These are phyloP conservation scores for Magallana ariakensis DNA, from an alignment of 1,140 invertebrate species.

Conservation along the genomic window DNA sequence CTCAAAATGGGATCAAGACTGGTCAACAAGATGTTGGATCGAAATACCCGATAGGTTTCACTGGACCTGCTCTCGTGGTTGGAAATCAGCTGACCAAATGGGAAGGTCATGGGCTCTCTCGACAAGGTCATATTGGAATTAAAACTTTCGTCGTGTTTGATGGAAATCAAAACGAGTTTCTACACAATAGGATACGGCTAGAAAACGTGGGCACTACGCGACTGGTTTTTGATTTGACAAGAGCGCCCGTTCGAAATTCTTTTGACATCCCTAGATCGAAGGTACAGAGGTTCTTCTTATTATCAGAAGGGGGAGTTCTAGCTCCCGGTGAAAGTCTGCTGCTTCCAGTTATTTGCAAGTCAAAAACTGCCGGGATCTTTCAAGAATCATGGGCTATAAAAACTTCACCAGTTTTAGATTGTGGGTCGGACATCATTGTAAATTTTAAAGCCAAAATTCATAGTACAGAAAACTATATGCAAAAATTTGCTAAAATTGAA, in stretches of 20 bases:
- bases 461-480: not conserved
- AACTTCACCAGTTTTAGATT: conserved; percentile 33
- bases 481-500: not conserved
- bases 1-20: not conserved
- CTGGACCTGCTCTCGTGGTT: conserved; percentile 41
- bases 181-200: conserved; percentile 14
- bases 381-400: conserved; percentile 25
- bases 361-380: conserved; percentile 13
- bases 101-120: not conserved
- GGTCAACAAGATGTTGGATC: not conserved
- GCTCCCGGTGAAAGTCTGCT: conserved; percentile 21
- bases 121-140: not conserved
- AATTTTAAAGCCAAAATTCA: conserved; percentile 36
- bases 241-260: not conserved
- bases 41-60: not conserved
- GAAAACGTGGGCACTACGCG: conserved; percentile 32
- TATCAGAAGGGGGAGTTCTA: conserved; percentile 38
- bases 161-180: not conserved
- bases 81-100: not conserved
- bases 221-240: conserved; percentile 24
- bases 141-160: conserved; percentile 36
- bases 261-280: not conserved
- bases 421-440: conserved; percentile 25
- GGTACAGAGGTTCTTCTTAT: conserved; percentile 26
- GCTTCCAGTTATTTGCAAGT: conserved; percentile 43